Evolutionary conservation across 2,888 invertebrate species (phyloP).

Genomic region (Coelinius sp.): DNA sequence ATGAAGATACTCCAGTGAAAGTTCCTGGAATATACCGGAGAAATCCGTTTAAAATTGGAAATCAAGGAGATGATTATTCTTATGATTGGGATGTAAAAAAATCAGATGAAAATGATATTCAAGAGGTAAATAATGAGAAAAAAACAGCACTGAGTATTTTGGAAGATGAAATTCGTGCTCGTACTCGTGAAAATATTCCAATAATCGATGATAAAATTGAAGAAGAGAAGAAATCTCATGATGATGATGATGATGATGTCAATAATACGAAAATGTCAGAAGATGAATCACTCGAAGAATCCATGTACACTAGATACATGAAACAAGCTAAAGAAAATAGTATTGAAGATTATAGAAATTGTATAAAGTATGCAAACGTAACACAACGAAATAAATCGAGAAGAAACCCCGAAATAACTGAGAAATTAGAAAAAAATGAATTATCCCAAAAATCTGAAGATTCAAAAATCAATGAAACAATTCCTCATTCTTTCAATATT

Average conservation of each 20-base stretch:
- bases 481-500: too few species aligned
- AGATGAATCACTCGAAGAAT: neutral
- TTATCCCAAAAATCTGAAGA: neutral
- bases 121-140: neutral
- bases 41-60: slow-evolving; percentile 54
- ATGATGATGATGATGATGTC: neutral
- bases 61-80: slow-evolving; percentile 9
- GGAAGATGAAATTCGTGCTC: neutral
- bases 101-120: neutral
- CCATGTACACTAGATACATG: neutral
- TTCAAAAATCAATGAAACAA: too few species aligned
- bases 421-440: neutral
- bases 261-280: neutral
- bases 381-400: neutral
- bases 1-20: slow-evolving; percentile 46
- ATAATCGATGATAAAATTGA: neutral
- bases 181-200: neutral
- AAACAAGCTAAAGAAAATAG: neutral
- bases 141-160: neutral
- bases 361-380: neutral
- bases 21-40: slow-evolving; percentile 23
- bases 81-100: neutral
- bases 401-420: neutral
- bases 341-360: slow-evolving; percentile 10
- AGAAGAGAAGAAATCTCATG: neutral